Percentiles rank a stretch among this genome's conserved stretches.
phyloP scores from a whole-genome alignment of 2,113 vertebrate species.

The Carassius gibelio region DNA sequence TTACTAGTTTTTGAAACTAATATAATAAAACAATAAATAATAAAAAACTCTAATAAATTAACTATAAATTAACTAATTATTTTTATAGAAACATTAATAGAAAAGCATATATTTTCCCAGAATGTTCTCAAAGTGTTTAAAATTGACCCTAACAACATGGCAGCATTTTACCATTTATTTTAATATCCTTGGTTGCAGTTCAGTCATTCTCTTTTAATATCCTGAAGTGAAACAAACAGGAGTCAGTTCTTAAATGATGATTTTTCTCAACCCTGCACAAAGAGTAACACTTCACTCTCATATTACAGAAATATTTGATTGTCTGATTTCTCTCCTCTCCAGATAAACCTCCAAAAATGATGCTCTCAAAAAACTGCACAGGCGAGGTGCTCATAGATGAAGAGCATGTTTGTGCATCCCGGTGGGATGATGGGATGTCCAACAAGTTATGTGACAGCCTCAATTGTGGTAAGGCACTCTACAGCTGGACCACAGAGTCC shows the following conservation, averaged over 20 bases:
- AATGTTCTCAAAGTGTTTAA: too few relatives aligned
- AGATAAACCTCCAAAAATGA: not conserved
- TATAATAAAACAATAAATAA: too few relatives aligned
- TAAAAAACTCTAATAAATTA: too few relatives aligned
- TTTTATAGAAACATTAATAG: too few relatives aligned
- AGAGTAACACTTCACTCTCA: not conserved
- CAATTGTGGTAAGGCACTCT: not conserved
- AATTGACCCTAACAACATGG: too few relatives aligned
- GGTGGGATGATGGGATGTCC: not conserved
- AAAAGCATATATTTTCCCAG: too few relatives aligned
- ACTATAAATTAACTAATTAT: too few relatives aligned
- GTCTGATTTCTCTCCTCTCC: not conserved
- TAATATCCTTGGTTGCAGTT: too few relatives aligned
- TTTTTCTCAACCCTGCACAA: not conserved
- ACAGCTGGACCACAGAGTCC: accelerated
- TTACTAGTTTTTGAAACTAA: too few relatives aligned
- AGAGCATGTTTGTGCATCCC: accelerated
- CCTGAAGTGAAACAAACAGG: not conserved
- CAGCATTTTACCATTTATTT: too few relatives aligned
- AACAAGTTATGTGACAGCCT: constrained; percentile 54
- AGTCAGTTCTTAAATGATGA: not conserved
- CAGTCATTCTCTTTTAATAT: not conserved
- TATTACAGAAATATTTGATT: not conserved
- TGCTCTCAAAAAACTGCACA: accelerated
- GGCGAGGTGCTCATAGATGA: constrained; percentile 59